Conservation (phyloP, 2,113 vertebrate genomes). For the Bungarus multicinctus region DNA sequence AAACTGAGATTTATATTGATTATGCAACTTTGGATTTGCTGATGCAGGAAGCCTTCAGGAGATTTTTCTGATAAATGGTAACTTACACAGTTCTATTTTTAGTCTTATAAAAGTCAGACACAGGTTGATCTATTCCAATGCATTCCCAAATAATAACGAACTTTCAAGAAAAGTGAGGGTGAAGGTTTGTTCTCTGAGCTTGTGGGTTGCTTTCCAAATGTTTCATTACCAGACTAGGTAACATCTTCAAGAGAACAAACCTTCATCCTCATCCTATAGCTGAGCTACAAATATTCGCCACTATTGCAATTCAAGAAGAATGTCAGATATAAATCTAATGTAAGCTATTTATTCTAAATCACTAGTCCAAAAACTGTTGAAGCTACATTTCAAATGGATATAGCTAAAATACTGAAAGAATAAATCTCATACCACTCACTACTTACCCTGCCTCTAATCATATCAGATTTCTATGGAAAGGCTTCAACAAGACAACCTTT, state of each 20-base stretch:
- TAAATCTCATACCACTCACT: neutral
- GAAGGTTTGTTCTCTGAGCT: too few species aligned
- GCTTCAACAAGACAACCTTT: neutral
- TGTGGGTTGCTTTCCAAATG: too few species aligned
- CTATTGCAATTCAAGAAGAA: neutral
- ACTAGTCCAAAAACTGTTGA: neutral
- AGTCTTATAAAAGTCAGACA: conserved; percentile 17
- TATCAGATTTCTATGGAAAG: neutral
- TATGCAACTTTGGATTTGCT: conserved; percentile 23
- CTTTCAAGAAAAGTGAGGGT: neutral
- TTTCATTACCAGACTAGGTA: too few species aligned
- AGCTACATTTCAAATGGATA: neutral
- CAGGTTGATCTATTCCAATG: neutral
- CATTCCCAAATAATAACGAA: neutral
- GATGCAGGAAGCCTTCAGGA: conserved; percentile 5
- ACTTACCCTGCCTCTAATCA: neutral
- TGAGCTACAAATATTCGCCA: too few species aligned
- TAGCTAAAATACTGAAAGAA: neutral
- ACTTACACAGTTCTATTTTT: conserved; percentile 29
- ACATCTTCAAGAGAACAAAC: too few species aligned
- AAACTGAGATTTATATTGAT: conserved; percentile 2
- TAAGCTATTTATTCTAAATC: neutral
- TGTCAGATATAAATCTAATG: neutral
- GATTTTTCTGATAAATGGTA: conserved; percentile 37
- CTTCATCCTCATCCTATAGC: too few species aligned